Conservation (phyloP, 2,888 invertebrate species). For the Cerastoderma edule region DNA sequence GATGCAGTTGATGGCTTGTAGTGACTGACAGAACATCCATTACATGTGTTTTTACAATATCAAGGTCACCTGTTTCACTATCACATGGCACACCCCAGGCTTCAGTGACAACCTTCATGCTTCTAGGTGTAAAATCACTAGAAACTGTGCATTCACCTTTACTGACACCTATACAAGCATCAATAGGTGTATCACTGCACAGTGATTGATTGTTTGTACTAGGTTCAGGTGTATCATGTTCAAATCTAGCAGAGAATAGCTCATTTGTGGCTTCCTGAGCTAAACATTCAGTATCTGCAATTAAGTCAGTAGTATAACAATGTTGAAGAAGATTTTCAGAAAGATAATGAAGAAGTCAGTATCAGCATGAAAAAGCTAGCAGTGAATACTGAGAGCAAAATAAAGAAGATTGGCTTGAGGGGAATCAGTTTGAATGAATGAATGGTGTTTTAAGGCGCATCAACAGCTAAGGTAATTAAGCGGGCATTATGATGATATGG, state of each 20-base stretch:
- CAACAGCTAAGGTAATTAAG: too few relatives aligned
- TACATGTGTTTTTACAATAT: conserved; percentile 1
- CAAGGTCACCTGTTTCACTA: conserved; percentile 4
- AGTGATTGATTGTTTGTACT: background rate
- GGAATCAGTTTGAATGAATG: too few relatives aligned
- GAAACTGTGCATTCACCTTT: background rate
- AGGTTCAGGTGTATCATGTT: background rate
- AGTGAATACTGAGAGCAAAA: too few relatives aligned
- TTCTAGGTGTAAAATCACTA: conserved; percentile 12
- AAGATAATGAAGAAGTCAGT: too few relatives aligned
- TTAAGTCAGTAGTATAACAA: background rate
- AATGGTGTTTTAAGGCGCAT: too few relatives aligned
- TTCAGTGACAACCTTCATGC: conserved; percentile 5
- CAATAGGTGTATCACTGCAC: background rate
- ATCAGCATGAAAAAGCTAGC: too few relatives aligned
- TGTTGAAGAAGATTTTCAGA: too few relatives aligned
- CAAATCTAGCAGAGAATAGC: background rate
- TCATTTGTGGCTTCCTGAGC: background rate
- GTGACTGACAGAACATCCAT: background rate
- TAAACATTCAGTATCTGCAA: conserved; percentile 11
- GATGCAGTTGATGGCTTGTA: too few relatives aligned
- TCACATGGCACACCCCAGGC: conserved; percentile 3
- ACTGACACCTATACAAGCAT: background rate
- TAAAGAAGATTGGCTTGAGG: too few relatives aligned
- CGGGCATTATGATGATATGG: too few relatives aligned